These are phyloP conservation scores for Platichthys stellatus DNA, from an alignment of 2,113 vertebrate species.

Conservation along the genomic window DNA sequence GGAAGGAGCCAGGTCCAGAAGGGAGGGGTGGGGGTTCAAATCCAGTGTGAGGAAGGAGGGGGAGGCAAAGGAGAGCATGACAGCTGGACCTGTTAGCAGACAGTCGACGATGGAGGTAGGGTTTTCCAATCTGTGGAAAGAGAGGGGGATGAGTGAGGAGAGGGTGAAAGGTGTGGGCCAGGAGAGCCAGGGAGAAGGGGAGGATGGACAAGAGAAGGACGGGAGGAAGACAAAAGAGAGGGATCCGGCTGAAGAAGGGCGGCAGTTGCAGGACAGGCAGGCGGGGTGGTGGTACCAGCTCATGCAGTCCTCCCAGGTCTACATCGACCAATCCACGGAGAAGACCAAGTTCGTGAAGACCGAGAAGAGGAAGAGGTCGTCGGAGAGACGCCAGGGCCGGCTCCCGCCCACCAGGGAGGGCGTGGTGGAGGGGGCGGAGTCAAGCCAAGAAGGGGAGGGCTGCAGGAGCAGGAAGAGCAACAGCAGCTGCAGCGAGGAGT, in stretches of 20 bases:
- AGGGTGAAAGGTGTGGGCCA: constrained; percentile 64
- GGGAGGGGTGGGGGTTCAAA: constrained; percentile 10
- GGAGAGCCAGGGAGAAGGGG: constrained; percentile 50
- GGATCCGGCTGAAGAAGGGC: constrained; percentile 52
- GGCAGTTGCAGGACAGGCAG: constrained; percentile 81
- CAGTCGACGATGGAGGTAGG: constrained; percentile 22
- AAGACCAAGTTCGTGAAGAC: constrained; percentile 86
- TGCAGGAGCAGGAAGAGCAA: constrained; percentile 34
- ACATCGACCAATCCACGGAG: constrained; percentile 89
- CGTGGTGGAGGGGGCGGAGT: constrained; percentile 94
- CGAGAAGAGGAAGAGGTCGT: constrained; percentile 84
- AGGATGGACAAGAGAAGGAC: constrained; percentile 52
- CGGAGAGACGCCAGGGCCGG: constrained; percentile 69
- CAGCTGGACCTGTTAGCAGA: constrained; percentile 5
- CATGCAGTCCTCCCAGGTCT: constrained; percentile 98
- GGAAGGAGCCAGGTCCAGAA: constrained; percentile 39
- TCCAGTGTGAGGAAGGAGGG: constrained; percentile 24
- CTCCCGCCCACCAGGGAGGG: constrained; percentile 88
- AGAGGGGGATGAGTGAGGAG: constrained; percentile 35
- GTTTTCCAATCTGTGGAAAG: constrained; percentile 49
- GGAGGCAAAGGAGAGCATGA: not conserved
- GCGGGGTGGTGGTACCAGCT: constrained; percentile 98
- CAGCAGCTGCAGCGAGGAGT: constrained; percentile 1
- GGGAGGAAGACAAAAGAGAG: constrained; percentile 53
- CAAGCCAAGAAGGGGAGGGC: constrained; percentile 78